Evolutionary conservation across 1,140 invertebrate species (phyloP).

Genomic region (Procambarus clarkii): DNA sequence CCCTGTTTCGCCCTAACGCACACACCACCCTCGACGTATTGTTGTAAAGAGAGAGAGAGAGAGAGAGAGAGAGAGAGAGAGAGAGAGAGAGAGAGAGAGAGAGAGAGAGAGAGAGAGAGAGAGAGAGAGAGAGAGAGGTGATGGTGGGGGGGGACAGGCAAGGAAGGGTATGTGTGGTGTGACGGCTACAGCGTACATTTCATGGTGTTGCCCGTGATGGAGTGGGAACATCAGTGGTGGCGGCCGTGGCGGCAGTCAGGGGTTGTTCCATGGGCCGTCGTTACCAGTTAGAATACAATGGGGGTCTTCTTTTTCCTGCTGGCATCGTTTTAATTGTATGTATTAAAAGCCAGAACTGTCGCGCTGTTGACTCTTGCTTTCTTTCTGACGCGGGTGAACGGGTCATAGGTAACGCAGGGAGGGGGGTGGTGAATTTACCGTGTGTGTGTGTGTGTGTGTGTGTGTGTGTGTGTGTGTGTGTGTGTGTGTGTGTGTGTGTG

Average conservation of each 20-base stretch:
- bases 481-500: too few species aligned
- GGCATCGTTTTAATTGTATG: constrained; percentile 61
- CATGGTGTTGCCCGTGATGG: constrained; percentile 60
- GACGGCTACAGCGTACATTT: constrained; percentile 2
- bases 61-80: too few species aligned
- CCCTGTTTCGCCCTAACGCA: constrained; percentile 10
- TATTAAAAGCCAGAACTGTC: constrained; percentile 49
- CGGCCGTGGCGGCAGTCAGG: background rate
- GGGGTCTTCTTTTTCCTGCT: constrained; percentile 44
- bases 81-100: constrained; percentile 10
- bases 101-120: background rate
- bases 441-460: background rate
- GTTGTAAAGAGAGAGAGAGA: background rate
- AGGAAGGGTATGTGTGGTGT: background rate
- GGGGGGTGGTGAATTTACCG: background rate
- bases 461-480: constrained; percentile 2
- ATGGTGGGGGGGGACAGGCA: background rate
- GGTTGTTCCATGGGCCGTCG: constrained; percentile 17
- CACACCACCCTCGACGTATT: background rate
- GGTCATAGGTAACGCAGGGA: background rate
- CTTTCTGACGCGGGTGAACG: constrained; percentile 34
- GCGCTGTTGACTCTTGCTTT: constrained; percentile 46
- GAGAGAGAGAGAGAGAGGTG: background rate
- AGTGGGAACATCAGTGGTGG: background rate
- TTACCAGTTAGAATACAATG: constrained; percentile 62